Evolutionary conservation across 2,797 vertebrate species (phyloP).

Genomic region (Eospalax fontanierii): DNA sequence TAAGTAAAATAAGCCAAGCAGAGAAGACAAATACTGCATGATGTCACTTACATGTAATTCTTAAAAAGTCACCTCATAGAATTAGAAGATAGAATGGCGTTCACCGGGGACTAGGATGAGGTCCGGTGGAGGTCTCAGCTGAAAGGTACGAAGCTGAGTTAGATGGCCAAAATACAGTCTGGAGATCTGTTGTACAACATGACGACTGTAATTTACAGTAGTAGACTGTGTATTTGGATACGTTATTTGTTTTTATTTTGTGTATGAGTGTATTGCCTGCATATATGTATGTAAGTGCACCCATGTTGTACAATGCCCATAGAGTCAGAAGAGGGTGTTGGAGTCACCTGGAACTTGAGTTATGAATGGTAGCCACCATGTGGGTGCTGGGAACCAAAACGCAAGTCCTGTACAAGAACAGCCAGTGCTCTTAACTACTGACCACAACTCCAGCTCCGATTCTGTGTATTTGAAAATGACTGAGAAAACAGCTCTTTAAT

Average conservation of each 20-base stretch:
- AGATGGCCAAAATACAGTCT: neutral
- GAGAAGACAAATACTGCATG: neutral
- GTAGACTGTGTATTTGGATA: neutral
- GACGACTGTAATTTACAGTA: neutral
- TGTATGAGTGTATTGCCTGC: no score
- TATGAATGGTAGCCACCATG: no score
- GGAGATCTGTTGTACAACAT: neutral
- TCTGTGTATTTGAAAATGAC: neutral
- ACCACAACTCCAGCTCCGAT: no score
- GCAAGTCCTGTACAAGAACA: no score
- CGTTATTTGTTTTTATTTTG: no score
- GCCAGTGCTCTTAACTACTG: no score
- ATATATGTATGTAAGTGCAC: no score
- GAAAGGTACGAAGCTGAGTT: neutral
- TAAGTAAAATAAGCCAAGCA: neutral
- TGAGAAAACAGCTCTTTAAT: neutral
- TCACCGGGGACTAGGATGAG: neutral
- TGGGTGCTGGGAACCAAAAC: no score
- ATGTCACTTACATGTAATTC: neutral
- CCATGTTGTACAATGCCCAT: no score
- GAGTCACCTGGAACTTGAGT: no score
- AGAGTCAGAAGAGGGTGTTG: no score
- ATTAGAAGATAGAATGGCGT: neutral
- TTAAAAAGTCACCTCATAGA: neutral
- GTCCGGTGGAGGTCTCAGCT: neutral